A percentile compares a stretch with the other conserved stretches of the same genome.
These are phyloP conservation scores for Neomorphus geoffroyi DNA, from an alignment of 2,797 vertebrate species.

Conservation along the genomic window DNA sequence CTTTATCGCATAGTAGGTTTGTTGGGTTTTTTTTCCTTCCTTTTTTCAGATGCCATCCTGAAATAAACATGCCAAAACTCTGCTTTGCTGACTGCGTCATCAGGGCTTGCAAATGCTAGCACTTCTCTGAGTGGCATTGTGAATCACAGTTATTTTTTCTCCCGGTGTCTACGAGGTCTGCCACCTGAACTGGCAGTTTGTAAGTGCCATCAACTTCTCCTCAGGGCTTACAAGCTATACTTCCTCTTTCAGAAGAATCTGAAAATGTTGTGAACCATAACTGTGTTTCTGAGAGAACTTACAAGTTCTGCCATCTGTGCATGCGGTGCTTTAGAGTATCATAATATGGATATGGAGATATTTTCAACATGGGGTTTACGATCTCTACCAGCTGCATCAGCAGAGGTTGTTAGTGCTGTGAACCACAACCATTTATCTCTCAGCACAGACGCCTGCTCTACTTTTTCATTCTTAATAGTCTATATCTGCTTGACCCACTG, in stretches of 20 bases:
- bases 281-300: conserved; percentile 69
- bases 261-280: conserved; percentile 68
- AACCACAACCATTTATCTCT: conserved; percentile 69
- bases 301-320: conserved; percentile 71
- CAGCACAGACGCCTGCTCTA: conserved; percentile 47
- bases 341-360: conserved; percentile 59
- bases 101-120: conserved; percentile 48
- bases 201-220: conserved; percentile 64
- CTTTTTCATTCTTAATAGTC: conserved; percentile 37
- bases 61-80: conserved; percentile 58
- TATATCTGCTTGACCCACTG: conserved; percentile 36
- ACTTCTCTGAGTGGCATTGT: conserved; percentile 53
- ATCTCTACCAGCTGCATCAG: conserved; percentile 68
- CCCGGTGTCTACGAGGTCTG: conserved; percentile 55
- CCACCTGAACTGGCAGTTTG: conserved; percentile 63
- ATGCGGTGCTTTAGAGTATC: conserved; percentile 64
- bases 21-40: rapidly evolving
- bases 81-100: conserved; percentile 58
- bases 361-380: conserved; percentile 66
- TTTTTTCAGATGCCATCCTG: conserved; percentile 7
- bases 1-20: neutral
- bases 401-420: conserved; percentile 66
- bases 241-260: conserved; percentile 62
- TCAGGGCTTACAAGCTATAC: conserved; percentile 66
- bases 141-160: conserved; percentile 65